Conservation (phyloP, 2,888 invertebrate genomes). For the Hypomecis punctinalis region DNA sequence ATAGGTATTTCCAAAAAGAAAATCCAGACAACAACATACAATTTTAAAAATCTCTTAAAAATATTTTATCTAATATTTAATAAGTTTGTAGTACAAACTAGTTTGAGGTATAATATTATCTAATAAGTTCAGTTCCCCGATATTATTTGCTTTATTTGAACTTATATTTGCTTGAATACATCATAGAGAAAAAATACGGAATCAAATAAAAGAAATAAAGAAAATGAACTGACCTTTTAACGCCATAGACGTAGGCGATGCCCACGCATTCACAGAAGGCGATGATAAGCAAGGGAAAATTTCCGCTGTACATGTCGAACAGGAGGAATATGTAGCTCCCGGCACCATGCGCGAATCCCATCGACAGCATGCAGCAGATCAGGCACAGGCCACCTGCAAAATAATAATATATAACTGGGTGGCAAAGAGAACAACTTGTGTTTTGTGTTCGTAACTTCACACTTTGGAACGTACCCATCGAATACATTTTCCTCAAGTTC, state of each 20-base stretch:
- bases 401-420: not conserved
- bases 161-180: too few species aligned
- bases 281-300: conserved; percentile 95
- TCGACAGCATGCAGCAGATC: conserved; percentile 92
- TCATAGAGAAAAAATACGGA: too few species aligned
- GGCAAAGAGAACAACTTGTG: too few species aligned
- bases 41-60: too few species aligned
- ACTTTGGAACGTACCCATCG: conserved; percentile 77
- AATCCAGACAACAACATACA: too few species aligned
- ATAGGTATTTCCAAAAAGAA: too few species aligned
- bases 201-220: not conserved
- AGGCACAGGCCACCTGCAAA: conserved; percentile 89
- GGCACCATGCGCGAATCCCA: conserved; percentile 96
- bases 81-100: too few species aligned
- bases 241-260: conserved; percentile 97
- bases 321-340: conserved; percentile 97
- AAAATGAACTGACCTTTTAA: conserved; percentile 88
- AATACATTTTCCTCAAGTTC: conserved; percentile 94
- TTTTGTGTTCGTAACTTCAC: too few species aligned
- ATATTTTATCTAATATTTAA: too few species aligned
- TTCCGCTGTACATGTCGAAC: conserved; percentile 97
- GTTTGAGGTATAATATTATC: too few species aligned
- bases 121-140: too few species aligned
- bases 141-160: too few species aligned
- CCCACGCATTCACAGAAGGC: conserved; percentile 97